Evolutionary conservation across 2,113 vertebrate genomes (phyloP), one percentile per base, ranked within the genome.

Genomic region (Cebidichthys violaceus): DNA sequence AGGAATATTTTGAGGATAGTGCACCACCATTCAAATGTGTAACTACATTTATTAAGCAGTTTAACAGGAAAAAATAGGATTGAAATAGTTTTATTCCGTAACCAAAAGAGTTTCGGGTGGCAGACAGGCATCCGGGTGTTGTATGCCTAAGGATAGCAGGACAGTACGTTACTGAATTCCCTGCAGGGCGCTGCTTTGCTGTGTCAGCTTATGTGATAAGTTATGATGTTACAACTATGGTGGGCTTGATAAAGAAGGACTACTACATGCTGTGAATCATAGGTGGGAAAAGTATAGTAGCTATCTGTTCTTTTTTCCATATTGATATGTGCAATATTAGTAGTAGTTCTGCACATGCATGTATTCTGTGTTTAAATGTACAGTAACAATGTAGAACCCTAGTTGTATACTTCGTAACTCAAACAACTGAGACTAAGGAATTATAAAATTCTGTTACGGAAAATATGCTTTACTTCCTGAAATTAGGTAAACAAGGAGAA

Each of bases 131-230:
- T 4, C 22, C 41, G 54, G 43, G 43, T 52, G 20, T 54, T 50
- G 31, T 20, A 22, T 62, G 29, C 75, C 22, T 82, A 17, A 14
- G 29, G 18, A 79, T 9, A 75, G 52, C 64, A 86, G 27, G 9
- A 43, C 54, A 55, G 41, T 70, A 37, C 29, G 65, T n/a, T 17
- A 14, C 22, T 29, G 15, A 35, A 50, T 60, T 43, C 1, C 37
- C 77, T 77, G 52, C 61, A 71, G 80, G 65, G 20, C 33, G 15
- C 72, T 81, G 64, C 43, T 81, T 83, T 75, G 74, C 70, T 78
- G 31, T 70, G 69, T 64, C 79, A 73, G 70, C 72, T 64, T 55
- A 37, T 73, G 39, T 27, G 37, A 60, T 83, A 60, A 75, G 76
- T 71, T 47, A 61, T 73, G 69, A 76, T 57, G n/a, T 74, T 62